These are phyloP conservation scores for Acanthisitta chloris DNA, from an alignment of 2,113 vertebrate species.

Conservation along the genomic window DNA sequence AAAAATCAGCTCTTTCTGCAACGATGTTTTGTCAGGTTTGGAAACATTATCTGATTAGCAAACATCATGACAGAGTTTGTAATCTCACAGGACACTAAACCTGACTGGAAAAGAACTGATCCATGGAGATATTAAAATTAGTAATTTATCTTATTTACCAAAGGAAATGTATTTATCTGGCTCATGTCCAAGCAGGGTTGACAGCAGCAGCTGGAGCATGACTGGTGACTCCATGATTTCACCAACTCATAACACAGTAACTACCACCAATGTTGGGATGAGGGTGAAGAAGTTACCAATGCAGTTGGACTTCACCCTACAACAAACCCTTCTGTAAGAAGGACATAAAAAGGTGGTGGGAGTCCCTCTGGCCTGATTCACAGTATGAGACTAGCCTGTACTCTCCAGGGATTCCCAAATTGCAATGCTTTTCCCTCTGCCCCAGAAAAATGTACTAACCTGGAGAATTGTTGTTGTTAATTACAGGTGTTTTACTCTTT, in stretches of 20 bases:
- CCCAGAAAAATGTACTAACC: constrained; percentile 70
- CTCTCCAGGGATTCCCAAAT: not conserved
- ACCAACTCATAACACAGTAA: not conserved
- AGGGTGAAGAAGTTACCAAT: not conserved
- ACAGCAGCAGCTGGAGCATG: not conserved
- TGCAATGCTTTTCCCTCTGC: not conserved
- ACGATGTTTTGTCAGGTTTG: not conserved
- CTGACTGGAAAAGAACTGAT: not conserved
- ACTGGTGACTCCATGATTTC: not conserved
- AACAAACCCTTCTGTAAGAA: not conserved
- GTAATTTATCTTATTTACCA: not conserved
- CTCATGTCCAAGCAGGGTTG: not conserved
- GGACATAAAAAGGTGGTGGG: not conserved
- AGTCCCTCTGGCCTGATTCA: not conserved
- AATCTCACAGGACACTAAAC: not conserved
- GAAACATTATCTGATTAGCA: not conserved
- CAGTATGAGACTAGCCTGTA: not conserved
- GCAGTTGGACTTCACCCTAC: not conserved
- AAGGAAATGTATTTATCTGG: not conserved
- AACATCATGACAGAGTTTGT: not conserved
- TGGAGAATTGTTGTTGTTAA: constrained; percentile 94
- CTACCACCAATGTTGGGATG: not conserved
- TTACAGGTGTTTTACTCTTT: constrained; percentile 89
- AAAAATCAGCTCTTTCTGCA: not conserved
- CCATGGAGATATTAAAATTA: not conserved